Percentiles rank a stretch among this genome's conserved stretches.
Conservation (phyloP, 2,797 vertebrate species). For the Chelonia mydas region DNA sequence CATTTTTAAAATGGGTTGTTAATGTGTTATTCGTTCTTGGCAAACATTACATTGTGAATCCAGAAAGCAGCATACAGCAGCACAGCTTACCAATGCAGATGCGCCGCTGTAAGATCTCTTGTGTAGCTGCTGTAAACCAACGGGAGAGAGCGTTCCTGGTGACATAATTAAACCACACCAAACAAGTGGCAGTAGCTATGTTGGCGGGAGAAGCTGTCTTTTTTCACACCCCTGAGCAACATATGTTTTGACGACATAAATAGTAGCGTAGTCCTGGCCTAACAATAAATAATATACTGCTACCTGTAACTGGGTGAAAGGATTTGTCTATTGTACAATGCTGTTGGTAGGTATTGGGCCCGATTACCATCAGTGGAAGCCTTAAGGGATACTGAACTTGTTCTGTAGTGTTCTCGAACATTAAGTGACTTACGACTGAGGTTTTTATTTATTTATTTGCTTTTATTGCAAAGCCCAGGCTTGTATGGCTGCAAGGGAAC, state of each 20-base stretch:
- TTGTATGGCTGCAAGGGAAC: not conserved
- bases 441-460: not conserved
- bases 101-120: no score
- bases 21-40: not conserved
- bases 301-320: not conserved
- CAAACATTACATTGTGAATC: no score
- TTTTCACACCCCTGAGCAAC: no score
- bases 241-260: no score
- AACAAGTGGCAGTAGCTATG: no score
- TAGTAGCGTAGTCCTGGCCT: not conserved
- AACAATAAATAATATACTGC: not conserved
- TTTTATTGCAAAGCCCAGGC: not conserved
- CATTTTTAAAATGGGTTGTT: not conserved
- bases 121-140: no score
- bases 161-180: no score
- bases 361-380: not conserved
- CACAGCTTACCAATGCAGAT: no score
- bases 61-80: no score
- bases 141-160: no score
- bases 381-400: not conserved
- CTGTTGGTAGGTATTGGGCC: not conserved
- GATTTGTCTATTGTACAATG: not conserved
- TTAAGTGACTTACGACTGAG: fast-evolving
- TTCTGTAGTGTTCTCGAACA: not conserved
- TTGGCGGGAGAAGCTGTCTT: no score